A percentile compares a stretch with the other conserved stretches of the same genome.
These are phyloP conservation scores for Oncorhynchus gorbuscha DNA, from an alignment of 2,113 vertebrate genomes.

Conservation along the genomic window DNA sequence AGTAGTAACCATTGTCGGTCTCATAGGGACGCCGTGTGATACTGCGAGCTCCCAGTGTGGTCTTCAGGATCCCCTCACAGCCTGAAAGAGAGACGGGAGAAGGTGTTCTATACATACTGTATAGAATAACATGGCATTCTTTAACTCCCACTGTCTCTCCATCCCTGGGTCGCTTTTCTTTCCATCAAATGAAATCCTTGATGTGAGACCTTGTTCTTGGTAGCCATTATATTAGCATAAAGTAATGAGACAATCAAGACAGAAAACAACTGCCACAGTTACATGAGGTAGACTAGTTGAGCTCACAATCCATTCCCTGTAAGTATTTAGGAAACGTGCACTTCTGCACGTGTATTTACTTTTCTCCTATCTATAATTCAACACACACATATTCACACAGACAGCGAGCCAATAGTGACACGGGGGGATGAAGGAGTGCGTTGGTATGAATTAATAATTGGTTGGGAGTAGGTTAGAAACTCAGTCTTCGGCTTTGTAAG, in stretches of 20 bases:
- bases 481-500: no score
- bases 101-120: neutral
- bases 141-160: no score
- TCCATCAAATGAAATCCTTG: no score
- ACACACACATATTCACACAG: neutral
- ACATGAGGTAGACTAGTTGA: neutral
- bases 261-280: no score
- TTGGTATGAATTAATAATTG: constrained; percentile 5
- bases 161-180: no score
- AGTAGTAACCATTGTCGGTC: neutral
- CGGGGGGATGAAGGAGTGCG: neutral
- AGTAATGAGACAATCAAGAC: no score
- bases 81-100: constrained; percentile 29
- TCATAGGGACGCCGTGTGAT: constrained; percentile 1
- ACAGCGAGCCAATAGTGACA: neutral
- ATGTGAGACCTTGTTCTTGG: no score
- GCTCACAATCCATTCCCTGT: neutral
- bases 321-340: no score
- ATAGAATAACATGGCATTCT: no score
- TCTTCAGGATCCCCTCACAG: constrained; percentile 22
- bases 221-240: no score
- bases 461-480: no score
- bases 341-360: no score
- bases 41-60: constrained; percentile 10
- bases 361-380: neutral